Conservation (phyloP, 2,113 vertebrate genomes). For the Hipposideros armiger region DNA sequence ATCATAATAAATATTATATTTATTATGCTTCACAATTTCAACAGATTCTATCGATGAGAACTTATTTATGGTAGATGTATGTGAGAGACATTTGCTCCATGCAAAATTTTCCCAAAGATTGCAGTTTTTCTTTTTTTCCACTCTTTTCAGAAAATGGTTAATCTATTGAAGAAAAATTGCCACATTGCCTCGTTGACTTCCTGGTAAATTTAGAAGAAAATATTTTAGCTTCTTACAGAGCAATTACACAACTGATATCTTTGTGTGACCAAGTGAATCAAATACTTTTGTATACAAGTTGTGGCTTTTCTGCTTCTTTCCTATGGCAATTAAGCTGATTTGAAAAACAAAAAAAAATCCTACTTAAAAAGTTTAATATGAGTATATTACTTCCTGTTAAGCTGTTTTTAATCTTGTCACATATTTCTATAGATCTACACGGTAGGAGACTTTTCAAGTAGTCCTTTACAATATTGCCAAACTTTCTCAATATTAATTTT, state of each 20-base stretch:
- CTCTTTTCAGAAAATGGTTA: background rate
- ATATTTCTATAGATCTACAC: slow-evolving; percentile 68
- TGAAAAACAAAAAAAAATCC: slow-evolving; percentile 66
- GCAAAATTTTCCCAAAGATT: background rate
- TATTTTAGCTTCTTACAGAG: slow-evolving; percentile 49
- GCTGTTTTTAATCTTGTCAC: slow-evolving; percentile 62
- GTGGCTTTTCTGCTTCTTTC: slow-evolving; percentile 55
- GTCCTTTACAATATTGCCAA: slow-evolving; percentile 61
- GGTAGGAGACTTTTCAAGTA: slow-evolving; percentile 62
- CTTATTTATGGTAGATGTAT: background rate
- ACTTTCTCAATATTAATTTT: slow-evolving; percentile 68
- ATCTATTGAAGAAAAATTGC: background rate
- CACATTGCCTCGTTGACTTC: background rate
- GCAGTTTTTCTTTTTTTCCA: background rate
- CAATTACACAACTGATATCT: slow-evolving; percentile 60
- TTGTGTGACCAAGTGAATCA: slow-evolving; percentile 57
- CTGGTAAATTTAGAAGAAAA: slow-evolving; percentile 40
- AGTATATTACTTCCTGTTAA: slow-evolving; percentile 68
- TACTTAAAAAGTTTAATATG: slow-evolving; percentile 73
- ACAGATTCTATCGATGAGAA: background rate
- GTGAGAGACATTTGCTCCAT: background rate
- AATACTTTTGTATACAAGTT: slow-evolving; percentile 56
- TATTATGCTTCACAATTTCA: background rate
- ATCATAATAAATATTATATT: background rate
- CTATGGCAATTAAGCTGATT: slow-evolving; percentile 79